A percentile compares a stretch with the other conserved stretches of the same genome.
These are phyloP conservation scores for Octomys mimax DNA, from an alignment of 2,797 vertebrate genomes.

Conservation along the genomic window DNA sequence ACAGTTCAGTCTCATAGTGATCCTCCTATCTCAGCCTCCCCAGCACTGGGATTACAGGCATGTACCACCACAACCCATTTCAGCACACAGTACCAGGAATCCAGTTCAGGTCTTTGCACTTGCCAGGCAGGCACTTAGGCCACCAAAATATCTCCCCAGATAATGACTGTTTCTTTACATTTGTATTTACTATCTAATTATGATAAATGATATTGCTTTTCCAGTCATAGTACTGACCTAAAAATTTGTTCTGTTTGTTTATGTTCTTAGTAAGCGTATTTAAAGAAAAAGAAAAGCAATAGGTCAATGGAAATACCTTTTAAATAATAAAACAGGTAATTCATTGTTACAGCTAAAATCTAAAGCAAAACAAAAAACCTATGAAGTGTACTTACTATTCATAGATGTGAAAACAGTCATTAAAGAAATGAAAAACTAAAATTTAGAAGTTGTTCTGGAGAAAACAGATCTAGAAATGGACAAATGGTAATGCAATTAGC, in stretches of 20 bases:
- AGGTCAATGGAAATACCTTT: not conserved
- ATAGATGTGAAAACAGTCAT: not conserved
- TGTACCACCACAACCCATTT: no score
- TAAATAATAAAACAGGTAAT: constrained; percentile 31
- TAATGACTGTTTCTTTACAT: not conserved
- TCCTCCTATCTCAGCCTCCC: no score
- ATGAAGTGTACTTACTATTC: not conserved
- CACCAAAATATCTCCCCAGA: not conserved
- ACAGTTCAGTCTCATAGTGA: no score
- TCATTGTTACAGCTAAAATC: not conserved
- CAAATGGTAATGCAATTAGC: not conserved
- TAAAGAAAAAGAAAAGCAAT: constrained; percentile 13
- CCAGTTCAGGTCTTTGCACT: no score
- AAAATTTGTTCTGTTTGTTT: not conserved
- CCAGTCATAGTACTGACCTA: not conserved
- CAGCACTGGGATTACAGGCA: no score
- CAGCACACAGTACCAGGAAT: no score
- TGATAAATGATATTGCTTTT: not conserved
- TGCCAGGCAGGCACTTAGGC: no score
- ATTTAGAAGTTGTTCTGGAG: constrained; percentile 15
- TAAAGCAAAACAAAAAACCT: not conserved
- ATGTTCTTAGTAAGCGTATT: not conserved
- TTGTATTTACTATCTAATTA: not conserved
- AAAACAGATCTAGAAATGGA: not conserved
- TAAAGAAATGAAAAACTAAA: constrained; percentile 12